These are phyloP conservation scores for Erinaceus europaeus DNA, from an alignment of 2,113 vertebrate species.

Conservation along the genomic window DNA sequence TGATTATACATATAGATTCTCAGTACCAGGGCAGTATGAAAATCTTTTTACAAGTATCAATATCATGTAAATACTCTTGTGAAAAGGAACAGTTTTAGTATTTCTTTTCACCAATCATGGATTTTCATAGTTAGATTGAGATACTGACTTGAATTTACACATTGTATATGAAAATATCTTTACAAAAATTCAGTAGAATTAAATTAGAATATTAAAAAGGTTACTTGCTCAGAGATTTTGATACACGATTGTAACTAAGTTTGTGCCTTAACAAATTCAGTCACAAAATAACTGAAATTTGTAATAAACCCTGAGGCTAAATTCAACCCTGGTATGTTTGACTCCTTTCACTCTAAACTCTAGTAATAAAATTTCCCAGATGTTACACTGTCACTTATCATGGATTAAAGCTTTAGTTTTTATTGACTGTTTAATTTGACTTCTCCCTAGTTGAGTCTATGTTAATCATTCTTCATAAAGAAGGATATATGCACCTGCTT, in stretches of 20 bases:
- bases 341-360: conserved; percentile 67
- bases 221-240: neutral
- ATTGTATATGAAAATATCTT: neutral
- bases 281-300: conserved; percentile 40
- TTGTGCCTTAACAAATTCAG: conserved; percentile 37
- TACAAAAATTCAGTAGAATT: neutral
- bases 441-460: conserved; percentile 54
- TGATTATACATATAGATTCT: conserved; percentile 36
- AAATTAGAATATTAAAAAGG: neutral
- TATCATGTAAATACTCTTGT: neutral
- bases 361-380: conserved; percentile 74
- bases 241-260: conserved; percentile 28
- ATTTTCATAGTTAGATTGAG: conserved; percentile 5
- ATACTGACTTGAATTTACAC: neutral
- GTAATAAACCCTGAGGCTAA: conserved; percentile 56
- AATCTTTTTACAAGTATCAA: conserved; percentile 21
- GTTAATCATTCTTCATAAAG: conserved; percentile 53
- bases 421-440: conserved; percentile 69
- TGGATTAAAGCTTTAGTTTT: conserved; percentile 66
- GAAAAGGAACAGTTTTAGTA: conserved; percentile 45
- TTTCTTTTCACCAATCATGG: conserved; percentile 18
- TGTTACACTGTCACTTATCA: conserved; percentile 60
- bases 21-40: neutral
- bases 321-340: conserved; percentile 54
- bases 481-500: conserved; percentile 36